Evolutionary conservation across 2,797 vertebrate genomes (phyloP), one percentile per base, ranked within the genome.

Genomic region (Enteromius fasciolatus): DNA sequence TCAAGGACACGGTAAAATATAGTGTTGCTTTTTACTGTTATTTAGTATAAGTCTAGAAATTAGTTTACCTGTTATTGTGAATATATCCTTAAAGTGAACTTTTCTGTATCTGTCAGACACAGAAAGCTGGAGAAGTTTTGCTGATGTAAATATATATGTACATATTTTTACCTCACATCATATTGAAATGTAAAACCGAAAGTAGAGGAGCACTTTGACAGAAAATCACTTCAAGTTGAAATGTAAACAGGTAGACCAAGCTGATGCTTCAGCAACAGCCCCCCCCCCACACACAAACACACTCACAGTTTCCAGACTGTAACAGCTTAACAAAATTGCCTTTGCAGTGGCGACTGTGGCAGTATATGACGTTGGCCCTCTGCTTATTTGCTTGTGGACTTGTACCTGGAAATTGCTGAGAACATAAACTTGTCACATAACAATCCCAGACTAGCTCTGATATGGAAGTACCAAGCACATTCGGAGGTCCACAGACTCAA

Each of bases 211-310:
- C 72, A 66, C 41, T 80, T 69, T 81, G 72, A 72, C 70, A 57
- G 86, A 81, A 83, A 77, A 82, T 88, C 85, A 86, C 69, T 80
- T 82, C 20, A 82, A 87, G 89, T 91, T 85, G 87, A 90, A 89
- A 85, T 91, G 88, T 92, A 89, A 91, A 91, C 89, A 84, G 80
- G 78, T 84, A 86, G 85, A 88, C 82, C 86, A 66, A 80, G 70
- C 44, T 88, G 89, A 78, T 90, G 89, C 90, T 88, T 87, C 87
- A 88, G 91, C 90, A 89, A 86, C 57, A 74, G 20, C 5, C n/a
- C 41, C 41, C 31, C 66, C 15, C 63, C 23, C n/a, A n/a, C 80
- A 57, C 63, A 68, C 39, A 69, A 4, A 48, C 23, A 70, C 33
- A 46, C 23, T 70, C 59, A 63, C 39, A 69, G 80, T 80, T 87